A percentile compares a stretch with the other conserved stretches of the same genome.
These are phyloP conservation scores for Timema podura DNA, from an alignment of 2,888 invertebrate genomes.

Conservation along the genomic window DNA sequence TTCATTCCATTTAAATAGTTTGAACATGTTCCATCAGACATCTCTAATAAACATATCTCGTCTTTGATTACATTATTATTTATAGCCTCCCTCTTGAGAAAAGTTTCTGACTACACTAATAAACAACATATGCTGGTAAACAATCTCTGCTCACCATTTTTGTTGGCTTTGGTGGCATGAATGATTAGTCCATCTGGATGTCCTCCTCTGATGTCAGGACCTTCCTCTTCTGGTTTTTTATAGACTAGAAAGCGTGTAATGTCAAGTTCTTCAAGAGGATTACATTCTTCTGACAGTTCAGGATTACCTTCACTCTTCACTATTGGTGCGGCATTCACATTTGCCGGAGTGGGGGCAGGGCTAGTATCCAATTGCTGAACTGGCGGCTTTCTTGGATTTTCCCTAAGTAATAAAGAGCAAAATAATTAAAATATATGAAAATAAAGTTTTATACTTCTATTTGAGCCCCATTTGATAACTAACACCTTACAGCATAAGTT, in stretches of 20 bases:
- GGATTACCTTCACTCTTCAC: slow-evolving; percentile 9
- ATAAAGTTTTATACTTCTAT: too few relatives aligned
- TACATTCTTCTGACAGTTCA: slow-evolving; percentile 31
- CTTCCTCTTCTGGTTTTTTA: slow-evolving; percentile 78
- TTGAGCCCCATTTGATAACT: too few relatives aligned
- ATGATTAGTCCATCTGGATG: slow-evolving; percentile 92
- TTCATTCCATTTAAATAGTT: too few relatives aligned
- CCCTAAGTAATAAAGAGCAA: too few relatives aligned
- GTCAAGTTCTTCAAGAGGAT: slow-evolving; percentile 69
- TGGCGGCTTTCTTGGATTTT: too few relatives aligned
- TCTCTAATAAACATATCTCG: too few relatives aligned
- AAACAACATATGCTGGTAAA: background rate
- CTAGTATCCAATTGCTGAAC: too few relatives aligned
- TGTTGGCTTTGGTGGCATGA: slow-evolving; percentile 92
- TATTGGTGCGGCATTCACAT: background rate
- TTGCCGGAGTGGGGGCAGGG: background rate
- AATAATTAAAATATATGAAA: too few relatives aligned
- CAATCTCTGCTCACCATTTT: slow-evolving; percentile 56
- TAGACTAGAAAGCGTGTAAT: slow-evolving; percentile 73
- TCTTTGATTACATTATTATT: too few relatives aligned
- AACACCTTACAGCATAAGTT: too few relatives aligned
- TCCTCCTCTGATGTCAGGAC: slow-evolving; percentile 89
- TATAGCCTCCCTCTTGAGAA: background rate
- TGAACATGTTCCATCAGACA: too few relatives aligned
- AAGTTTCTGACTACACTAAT: background rate